Evolutionary conservation across 2,888 invertebrate genomes (phyloP), one percentile per base, ranked within the genome.

Genomic region (Apomyelois bistriatella): DNA sequence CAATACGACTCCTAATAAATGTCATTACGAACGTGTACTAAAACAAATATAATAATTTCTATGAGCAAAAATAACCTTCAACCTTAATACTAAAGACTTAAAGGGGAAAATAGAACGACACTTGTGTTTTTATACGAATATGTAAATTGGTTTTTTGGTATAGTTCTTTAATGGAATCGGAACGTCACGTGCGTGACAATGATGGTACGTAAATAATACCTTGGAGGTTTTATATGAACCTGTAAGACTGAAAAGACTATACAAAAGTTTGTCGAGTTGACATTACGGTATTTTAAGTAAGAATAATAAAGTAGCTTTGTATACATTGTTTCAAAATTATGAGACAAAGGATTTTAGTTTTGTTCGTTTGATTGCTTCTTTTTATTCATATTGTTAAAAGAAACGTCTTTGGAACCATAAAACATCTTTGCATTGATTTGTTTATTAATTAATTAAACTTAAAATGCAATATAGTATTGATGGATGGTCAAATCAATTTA

Each of bases 1-100:
- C 78, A 85, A 88, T 87, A 86, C 85, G 85, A 72, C 81, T 83
- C 77, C 85, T 89, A 89, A 89, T 89, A 89, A 89, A 89, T 88
- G 89, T 87, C 88, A 89, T 88, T 88, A 88, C 83, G 84, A 87
- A 79, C 77, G 80, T 80, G 72, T 73, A 75, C 69, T 67, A 59
- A 61, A 59, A 62, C 83, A 64, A 83, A 68, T 8, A 68, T 8
- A 53, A 70, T 68, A 32, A 13, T 56, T 5, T 49, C 4, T n/a
- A 15, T 36, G 0, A 1, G 13, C 1, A 58, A 70, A 59, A 70
- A 57, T 22, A 37, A 7, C 37, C 55, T 37, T 35, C 53, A 42
- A 46, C 4, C 52, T 55, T 63, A 74, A 66, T 35, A 0, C 0
- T 0, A 0, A 13, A 0, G 9, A 0, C 0, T 37, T 66, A 79